Conservation (phyloP, 2,888 invertebrate genomes). For the Cosmia pyralina region DNA sequence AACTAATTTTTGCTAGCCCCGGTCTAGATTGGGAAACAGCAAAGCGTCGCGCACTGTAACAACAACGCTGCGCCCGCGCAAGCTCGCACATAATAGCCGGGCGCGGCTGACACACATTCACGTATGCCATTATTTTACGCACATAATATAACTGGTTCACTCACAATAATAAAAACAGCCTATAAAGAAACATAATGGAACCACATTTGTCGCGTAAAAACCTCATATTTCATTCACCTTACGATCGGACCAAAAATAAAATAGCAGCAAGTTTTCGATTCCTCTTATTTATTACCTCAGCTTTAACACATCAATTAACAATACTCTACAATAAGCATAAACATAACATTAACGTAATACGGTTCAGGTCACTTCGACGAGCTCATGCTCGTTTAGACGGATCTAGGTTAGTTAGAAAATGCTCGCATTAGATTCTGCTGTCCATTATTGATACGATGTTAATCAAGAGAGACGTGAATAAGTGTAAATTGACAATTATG, state of each 20-base stretch:
- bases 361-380: conserved; percentile 77
- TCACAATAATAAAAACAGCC: conserved; percentile 55
- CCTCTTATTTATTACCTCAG: conserved; percentile 89
- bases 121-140: conserved; percentile 66
- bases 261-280: conserved; percentile 72
- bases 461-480: conserved; percentile 26
- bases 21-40: conserved; percentile 72
- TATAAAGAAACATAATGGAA: conserved; percentile 25
- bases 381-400: conserved; percentile 66
- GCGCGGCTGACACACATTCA: conserved; percentile 76
- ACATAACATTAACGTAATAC: conserved; percentile 73
- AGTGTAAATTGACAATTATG: conserved; percentile 34
- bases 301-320: conserved; percentile 82
- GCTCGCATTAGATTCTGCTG: conserved; percentile 40
- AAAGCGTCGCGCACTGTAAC: conserved; percentile 27
- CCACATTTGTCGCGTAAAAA: conserved; percentile 33
- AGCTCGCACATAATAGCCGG: conserved; percentile 67
- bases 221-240: conserved; percentile 22
- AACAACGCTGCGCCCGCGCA: conserved; percentile 48
- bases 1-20: conserved; percentile 67
- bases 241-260: conserved; percentile 44
- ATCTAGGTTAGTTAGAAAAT: conserved; percentile 65
- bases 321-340: conserved; percentile 73
- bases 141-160: conserved; percentile 61
- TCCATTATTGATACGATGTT: conserved; percentile 35